Evolutionary conservation across 2,113 vertebrate species (phyloP).

Genomic region (Gracilinanus agilis): DNA sequence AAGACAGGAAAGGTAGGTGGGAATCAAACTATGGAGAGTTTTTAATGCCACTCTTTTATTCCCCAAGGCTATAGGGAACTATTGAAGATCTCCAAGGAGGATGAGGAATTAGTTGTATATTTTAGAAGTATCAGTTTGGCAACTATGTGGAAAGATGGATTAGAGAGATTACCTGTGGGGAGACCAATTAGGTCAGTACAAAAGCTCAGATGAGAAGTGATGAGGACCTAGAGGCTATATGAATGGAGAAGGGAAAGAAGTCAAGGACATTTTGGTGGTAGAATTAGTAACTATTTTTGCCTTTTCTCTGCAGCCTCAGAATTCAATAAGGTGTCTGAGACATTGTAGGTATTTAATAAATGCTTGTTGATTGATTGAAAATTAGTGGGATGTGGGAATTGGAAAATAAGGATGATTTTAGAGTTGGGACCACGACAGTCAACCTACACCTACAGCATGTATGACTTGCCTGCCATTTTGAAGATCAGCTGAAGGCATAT

Average conservation of each 20-base stretch:
- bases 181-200: not conserved
- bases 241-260: not conserved
- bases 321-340: not conserved
- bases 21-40: not conserved
- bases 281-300: not conserved
- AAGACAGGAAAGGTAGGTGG: not conserved
- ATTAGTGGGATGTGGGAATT: not conserved
- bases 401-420: not conserved
- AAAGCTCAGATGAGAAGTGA: not conserved
- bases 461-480: not conserved
- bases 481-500: not conserved
- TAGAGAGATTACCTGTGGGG: not conserved
- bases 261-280: not conserved
- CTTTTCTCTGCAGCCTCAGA: not conserved
- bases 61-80: not conserved
- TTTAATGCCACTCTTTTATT: not conserved
- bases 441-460: not conserved
- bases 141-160: not conserved
- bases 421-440: not conserved
- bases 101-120: not conserved
- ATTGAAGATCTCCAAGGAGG: not conserved
- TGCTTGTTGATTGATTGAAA: not conserved
- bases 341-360: not conserved
- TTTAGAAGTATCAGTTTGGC: not conserved
- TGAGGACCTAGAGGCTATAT: not conserved